Evolutionary conservation across 1,140 invertebrate genomes (phyloP).

Genomic region (Sarcophaga peregrina): DNA sequence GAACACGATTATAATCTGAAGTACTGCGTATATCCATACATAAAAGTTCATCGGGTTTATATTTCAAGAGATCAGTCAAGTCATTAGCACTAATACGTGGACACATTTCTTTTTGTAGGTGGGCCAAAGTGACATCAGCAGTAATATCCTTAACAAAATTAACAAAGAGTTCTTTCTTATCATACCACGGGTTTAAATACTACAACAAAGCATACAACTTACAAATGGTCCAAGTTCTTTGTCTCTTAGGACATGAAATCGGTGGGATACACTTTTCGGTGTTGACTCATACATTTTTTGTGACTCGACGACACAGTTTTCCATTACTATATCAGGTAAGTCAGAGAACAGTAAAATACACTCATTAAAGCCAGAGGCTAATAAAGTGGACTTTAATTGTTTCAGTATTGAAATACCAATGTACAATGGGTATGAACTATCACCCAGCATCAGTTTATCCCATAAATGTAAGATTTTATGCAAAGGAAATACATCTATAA

Average conservation of each 20-base stretch:
- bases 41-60: conserved; percentile 74
- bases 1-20: conserved; percentile 80
- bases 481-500: conserved; percentile 92
- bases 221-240: conserved; percentile 63
- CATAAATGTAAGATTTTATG: conserved; percentile 98
- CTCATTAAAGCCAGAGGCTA: conserved; percentile 95
- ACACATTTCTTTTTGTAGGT: conserved; percentile 78
- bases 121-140: conserved; percentile 70
- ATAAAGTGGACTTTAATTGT: conserved; percentile 85
- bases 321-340: conserved; percentile 97
- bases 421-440: conserved; percentile 93
- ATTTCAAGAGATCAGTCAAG: conserved; percentile 78
- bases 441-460: conserved; percentile 95
- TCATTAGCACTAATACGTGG: conserved; percentile 88
- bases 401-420: conserved; percentile 94
- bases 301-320: conserved; percentile 90
- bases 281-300: conserved; percentile 87
- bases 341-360: conserved; percentile 97
- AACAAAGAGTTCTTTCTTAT: conserved; percentile 28
- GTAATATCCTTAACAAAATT: conserved; percentile 75
- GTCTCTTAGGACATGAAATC: conserved; percentile 69
- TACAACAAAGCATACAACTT: conserved; percentile 58
- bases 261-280: conserved; percentile 87
- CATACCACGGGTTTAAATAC: background rate
- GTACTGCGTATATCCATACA: conserved; percentile 81